Base-by-base conservation (phyloP, 2,797 vertebrate genomes). In the Hylomyscus alleni region DNA sequence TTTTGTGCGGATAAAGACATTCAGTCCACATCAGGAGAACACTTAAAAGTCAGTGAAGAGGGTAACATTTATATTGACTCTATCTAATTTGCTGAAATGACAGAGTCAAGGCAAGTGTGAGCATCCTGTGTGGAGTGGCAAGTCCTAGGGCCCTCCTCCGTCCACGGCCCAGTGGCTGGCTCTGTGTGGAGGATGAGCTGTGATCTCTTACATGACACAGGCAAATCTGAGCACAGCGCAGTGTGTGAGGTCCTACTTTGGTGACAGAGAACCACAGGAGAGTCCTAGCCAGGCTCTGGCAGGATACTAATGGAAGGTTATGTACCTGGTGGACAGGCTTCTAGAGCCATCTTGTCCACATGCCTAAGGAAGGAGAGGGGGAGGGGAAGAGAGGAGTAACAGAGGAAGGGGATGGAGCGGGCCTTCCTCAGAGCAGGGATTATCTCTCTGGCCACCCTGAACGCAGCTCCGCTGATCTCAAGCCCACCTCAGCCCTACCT, bases 391-490 rank as follows among this genome's bases (percentile, higher is more conserved):
- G 40, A 83, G 69, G 12, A 34, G 31, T 17, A 34, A 37, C 58
- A 14, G 9, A 37, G 0, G 12, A 20, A 24, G 3, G 15, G 22
- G 15, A 37, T 4, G 7, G 37, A 34, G 31, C 8, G n/a, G 3
- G 20, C 5, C 3, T 3, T 89, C 44, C 20, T 24, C 88, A 54
- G 50, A 22, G 26, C 47, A 26, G 44, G 76, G 31, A 20, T 0
- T 9, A 19, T n/a, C 90, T 40, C 62, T 47, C 9, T 4, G 50
- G 60, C 47, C 31, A 3, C 15, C 1, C 4, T 1, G 17, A n/a
- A 52, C 37, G 54, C 44, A 81, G n/a, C 29, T 13, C 9, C 0
- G 0, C 7, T 3, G 13, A 29, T 15, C 34, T 56, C 56, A 6
- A 73, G 47, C 34, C 26, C 3, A 0, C 29, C 34, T 34, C 62